Evolutionary conservation across 2,797 vertebrate genomes (phyloP).

Genomic region (Typhlichthys subterraneus): DNA sequence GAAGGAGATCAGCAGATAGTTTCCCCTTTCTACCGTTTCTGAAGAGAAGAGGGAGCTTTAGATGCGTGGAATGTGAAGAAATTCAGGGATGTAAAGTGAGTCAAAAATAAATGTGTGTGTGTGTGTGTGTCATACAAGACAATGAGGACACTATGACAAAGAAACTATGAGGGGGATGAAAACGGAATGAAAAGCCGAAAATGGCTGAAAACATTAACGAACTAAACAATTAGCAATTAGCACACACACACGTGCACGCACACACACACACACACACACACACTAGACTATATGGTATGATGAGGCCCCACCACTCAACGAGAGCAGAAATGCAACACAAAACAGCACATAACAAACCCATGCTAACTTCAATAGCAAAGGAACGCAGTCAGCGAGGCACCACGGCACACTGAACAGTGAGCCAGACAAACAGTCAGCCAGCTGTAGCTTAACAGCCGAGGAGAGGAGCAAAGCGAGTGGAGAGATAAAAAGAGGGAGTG

Average conservation of each 20-base stretch:
- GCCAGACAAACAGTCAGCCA: constrained; percentile 17
- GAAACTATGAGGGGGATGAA: neutral
- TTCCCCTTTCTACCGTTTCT: constrained; percentile 46
- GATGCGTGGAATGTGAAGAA: neutral
- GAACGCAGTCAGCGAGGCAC: too few species aligned
- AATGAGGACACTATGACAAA: neutral
- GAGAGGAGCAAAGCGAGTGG: constrained; percentile 37
- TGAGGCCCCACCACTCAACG: too few species aligned
- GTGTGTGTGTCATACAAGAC: neutral
- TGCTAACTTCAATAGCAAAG: too few species aligned
- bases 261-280: too few species aligned
- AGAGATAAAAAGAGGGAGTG: constrained; percentile 64
- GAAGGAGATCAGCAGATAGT: constrained; percentile 46
- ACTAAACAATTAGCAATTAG: neutral
- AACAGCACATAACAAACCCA: too few species aligned
- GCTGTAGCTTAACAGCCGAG: too few species aligned
- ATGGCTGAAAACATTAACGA: neutral
- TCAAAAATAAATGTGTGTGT: neutral
- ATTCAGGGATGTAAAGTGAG: neutral
- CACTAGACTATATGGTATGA: too few species aligned
- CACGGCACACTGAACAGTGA: too few species aligned
- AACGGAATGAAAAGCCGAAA: neutral
- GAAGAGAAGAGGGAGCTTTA: constrained; percentile 34
- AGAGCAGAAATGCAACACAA: too few species aligned
- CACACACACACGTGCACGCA: too few species aligned